phyloP scores from a whole-genome alignment of 2,113 vertebrate species.

The Nipponia nippon region DNA sequence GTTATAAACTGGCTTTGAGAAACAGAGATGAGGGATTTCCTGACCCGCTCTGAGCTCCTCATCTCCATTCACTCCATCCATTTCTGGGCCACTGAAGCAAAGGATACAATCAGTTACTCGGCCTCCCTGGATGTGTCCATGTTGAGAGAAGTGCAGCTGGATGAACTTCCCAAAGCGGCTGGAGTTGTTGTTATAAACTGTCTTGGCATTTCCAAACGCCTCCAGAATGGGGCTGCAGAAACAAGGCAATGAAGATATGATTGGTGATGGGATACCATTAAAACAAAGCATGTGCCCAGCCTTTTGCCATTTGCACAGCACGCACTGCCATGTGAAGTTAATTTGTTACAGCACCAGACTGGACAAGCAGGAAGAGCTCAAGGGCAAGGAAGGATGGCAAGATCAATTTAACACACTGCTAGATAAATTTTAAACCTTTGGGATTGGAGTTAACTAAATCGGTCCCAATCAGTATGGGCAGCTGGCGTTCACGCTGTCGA shows the following conservation, averaged over 20 bases:
- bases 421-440: neutral
- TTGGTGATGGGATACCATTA: neutral
- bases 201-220: conserved; percentile 91
- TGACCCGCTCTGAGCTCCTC: neutral
- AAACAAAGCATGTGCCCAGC: neutral
- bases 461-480: neutral
- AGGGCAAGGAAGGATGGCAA: neutral
- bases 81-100: neutral
- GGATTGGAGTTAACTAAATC: neutral
- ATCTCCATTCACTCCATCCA: neutral
- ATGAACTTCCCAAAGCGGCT: conserved; percentile 94
- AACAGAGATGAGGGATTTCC: neutral
- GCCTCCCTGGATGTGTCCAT: conserved; percentile 89
- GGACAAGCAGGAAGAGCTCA: conserved; percentile 20
- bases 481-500: neutral
- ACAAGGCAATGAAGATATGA: neutral
- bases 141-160: conserved; percentile 89
- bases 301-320: neutral
- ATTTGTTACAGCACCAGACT: neutral
- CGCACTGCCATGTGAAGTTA: neutral
- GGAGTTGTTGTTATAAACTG: conserved; percentile 93
- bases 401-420: neutral
- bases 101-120: conserved; percentile 92
- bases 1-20: neutral
- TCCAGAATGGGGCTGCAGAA: conserved; percentile 87